These are phyloP conservation scores for Glyptemys insculpta DNA, from an alignment of 2,797 vertebrate genomes.

Conservation along the genomic window DNA sequence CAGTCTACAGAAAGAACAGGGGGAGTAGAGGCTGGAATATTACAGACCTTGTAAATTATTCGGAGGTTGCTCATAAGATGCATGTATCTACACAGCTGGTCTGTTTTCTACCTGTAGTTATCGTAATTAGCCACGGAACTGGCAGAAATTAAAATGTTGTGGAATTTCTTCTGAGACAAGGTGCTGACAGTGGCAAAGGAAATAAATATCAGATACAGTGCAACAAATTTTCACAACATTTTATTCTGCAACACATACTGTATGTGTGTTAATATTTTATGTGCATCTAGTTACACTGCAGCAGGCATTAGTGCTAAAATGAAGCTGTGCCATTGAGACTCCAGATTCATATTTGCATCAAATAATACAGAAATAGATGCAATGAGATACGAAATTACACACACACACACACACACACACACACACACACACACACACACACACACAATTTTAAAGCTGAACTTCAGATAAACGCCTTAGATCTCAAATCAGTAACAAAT, in stretches of 20 bases:
- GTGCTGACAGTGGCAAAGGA: slow-evolving; percentile 2
- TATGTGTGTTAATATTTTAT: background rate
- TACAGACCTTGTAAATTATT: slow-evolving; percentile 53
- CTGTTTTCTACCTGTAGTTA: slow-evolving; percentile 1
- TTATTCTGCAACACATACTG: background rate
- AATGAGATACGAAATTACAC: background rate
- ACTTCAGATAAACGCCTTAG: background rate
- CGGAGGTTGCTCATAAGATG: slow-evolving; percentile 8
- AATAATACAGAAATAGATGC: rapidly evolving
- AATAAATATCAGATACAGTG: background rate
- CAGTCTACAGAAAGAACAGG: slow-evolving; percentile 69
- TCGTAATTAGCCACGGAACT: slow-evolving; percentile 63
- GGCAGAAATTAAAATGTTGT: slow-evolving; percentile 55
- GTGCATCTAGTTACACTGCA: background rate
- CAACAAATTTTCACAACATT: background rate
- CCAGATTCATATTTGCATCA: background rate
- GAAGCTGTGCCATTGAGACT: background rate
- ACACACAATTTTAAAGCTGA: background rate
- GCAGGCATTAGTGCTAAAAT: rapidly evolving
- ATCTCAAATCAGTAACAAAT: background rate
- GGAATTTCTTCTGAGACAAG: slow-evolving; percentile 26
- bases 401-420: background rate
- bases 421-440: background rate
- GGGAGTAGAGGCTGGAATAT: background rate
- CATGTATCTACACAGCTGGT: slow-evolving; percentile 51